phyloP scores from a whole-genome alignment of 2,888 invertebrate species.

The Rotaria sp. region DNA sequence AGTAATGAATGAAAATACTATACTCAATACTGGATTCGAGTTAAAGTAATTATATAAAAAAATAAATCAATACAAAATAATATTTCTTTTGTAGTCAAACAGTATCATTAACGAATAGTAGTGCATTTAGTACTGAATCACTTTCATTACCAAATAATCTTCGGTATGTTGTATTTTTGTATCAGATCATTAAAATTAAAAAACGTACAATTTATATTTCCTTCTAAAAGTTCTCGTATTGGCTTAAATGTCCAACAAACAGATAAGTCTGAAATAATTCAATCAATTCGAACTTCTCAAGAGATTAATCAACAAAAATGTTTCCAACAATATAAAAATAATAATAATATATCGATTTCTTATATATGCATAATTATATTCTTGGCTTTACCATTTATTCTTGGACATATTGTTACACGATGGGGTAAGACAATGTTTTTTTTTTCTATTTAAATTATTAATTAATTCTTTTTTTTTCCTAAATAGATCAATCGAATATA shows the following conservation, averaged over 20 bases:
- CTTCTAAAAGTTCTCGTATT: background rate
- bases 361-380: background rate
- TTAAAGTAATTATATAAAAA: background rate
- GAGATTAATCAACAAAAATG: background rate
- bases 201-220: background rate
- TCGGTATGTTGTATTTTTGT: background rate
- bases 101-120: background rate
- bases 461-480: background rate
- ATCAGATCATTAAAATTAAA: background rate
- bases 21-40: background rate
- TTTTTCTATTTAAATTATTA: background rate
- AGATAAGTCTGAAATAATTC: background rate
- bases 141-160: background rate
- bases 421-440: background rate
- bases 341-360: background rate
- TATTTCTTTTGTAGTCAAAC: background rate
- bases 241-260: background rate
- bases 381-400: background rate
- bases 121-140: background rate
- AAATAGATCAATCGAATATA: background rate
- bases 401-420: constrained; percentile 1
- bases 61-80: background rate
- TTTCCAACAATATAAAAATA: background rate
- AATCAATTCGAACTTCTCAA: background rate
- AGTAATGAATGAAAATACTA: background rate